phyloP scores from a whole-genome alignment of 1,140 invertebrate genomes.

The Brachionus paranguensis region DNA sequence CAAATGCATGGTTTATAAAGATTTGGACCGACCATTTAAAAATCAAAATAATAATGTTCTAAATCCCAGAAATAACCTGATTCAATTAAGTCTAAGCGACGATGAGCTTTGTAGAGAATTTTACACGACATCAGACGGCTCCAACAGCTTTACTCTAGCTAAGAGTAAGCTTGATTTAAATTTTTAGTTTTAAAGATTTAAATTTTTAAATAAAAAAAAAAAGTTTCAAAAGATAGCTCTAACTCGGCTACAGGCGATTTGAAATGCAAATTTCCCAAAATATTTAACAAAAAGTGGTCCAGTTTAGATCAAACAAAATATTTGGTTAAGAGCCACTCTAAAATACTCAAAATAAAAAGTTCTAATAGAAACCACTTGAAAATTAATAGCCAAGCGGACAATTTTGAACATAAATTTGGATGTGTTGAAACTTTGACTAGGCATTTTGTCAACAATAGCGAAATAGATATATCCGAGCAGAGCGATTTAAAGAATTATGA shows the following conservation, averaged over 20 bases:
- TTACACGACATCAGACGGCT: neutral
- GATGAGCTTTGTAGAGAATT: slow-evolving; percentile 32
- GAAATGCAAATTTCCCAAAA: slow-evolving; percentile 6
- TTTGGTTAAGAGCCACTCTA: neutral
- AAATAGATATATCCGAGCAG: neutral
- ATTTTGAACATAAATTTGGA: neutral
- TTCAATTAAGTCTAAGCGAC: slow-evolving; percentile 4
- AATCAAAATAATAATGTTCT: slow-evolving; percentile 17
- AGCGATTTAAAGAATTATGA: neutral
- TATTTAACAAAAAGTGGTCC: slow-evolving; percentile 30
- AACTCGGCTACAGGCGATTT: neutral
- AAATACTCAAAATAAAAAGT: slow-evolving; percentile 1
- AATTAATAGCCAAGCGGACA: neutral
- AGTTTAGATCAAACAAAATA: slow-evolving; percentile 10
- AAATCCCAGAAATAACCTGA: neutral
- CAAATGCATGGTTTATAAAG: slow-evolving; percentile 22
- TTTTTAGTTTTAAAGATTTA: neutral
- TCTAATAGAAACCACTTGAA: neutral
- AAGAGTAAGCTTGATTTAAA: neutral
- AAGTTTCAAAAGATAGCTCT: neutral
- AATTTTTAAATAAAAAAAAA: neutral
- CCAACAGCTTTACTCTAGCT: neutral
- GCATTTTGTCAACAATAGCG: neutral
- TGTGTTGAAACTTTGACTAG: neutral
- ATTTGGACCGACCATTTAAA: neutral